phyloP scores from a whole-genome alignment of 1,140 invertebrate genomes.

The Eumaeus atala region DNA sequence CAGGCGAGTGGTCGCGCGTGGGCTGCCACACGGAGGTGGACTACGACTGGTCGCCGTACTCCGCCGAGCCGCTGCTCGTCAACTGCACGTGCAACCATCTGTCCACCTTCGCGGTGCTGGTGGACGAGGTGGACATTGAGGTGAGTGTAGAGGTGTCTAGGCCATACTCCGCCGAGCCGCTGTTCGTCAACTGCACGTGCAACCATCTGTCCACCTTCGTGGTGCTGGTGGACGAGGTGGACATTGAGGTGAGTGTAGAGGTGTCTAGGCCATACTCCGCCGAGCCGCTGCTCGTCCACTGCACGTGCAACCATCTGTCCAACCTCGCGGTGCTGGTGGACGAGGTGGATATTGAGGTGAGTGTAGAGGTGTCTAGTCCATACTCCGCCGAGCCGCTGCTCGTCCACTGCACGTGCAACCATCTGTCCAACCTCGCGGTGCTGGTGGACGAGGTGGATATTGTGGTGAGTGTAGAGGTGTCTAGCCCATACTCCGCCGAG shows the following conservation, averaged over 20 bases:
- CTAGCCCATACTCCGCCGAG: conserved; percentile 54
- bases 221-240: conserved; percentile 92
- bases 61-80: conserved; percentile 77
- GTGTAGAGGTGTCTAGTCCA: conserved; percentile 32
- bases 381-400: conserved; percentile 71
- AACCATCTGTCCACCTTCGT: conserved; percentile 94
- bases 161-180: conserved; percentile 57
- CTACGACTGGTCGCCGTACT: conserved; percentile 73
- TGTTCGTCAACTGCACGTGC: conserved; percentile 95
- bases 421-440: conserved; percentile 93
- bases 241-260: conserved; percentile 81
- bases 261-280: conserved; percentile 53
- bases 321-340: conserved; percentile 95
- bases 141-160: conserved; percentile 73
- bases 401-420: conserved; percentile 96
- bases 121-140: conserved; percentile 93
- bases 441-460: conserved; percentile 93
- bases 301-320: conserved; percentile 93
- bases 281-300: conserved; percentile 85
- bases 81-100: conserved; percentile 96
- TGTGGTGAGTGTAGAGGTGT: conserved; percentile 78
- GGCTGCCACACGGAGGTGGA: conserved; percentile 90
- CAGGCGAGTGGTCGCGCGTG: conserved; percentile 90
- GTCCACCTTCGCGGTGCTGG: conserved; percentile 92
- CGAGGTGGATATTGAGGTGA: conserved; percentile 89